phyloP scores from a whole-genome alignment of 1,140 invertebrate genomes.

The Apis cerana region DNA sequence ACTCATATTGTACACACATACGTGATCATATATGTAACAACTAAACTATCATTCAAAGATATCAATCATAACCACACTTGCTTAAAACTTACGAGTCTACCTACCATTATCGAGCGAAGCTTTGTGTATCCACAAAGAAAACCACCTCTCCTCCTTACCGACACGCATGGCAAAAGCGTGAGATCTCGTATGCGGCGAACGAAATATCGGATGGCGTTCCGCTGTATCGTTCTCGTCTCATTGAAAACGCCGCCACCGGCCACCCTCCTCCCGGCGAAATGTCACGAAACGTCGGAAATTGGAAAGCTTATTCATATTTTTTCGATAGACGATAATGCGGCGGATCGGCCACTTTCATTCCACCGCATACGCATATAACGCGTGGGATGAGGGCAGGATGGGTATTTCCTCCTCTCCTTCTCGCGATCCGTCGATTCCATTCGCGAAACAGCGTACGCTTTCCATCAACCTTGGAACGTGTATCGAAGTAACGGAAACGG shows the following conservation, averaged over 20 bases:
- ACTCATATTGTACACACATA: too few relatives aligned
- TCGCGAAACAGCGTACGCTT: too few relatives aligned
- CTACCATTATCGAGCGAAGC: too few relatives aligned
- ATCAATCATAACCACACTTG: too few relatives aligned
- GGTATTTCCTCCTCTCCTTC: neutral
- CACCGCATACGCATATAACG: constrained; percentile 71
- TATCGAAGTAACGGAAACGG: too few relatives aligned
- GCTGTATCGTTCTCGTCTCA: constrained; percentile 76
- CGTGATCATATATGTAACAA: too few relatives aligned
- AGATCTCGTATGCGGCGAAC: constrained; percentile 58
- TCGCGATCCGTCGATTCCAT: too few relatives aligned
- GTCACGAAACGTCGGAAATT: constrained; percentile 81
- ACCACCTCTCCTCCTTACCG: too few relatives aligned
- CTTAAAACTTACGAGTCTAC: too few relatives aligned
- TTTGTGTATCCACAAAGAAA: too few relatives aligned
- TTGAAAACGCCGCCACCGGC: constrained; percentile 66
- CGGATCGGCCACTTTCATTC: constrained; percentile 75
- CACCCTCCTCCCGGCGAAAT: constrained; percentile 80
- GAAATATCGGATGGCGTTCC: constrained; percentile 79
- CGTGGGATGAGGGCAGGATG: constrained; percentile 41
- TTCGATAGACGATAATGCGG: constrained; percentile 71
- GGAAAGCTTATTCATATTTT: constrained; percentile 81
- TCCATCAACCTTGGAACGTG: too few relatives aligned
- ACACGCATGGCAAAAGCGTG: neutral
- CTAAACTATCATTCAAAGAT: too few relatives aligned